Evolutionary conservation across 2,888 invertebrate genomes (phyloP), one percentile per base, ranked within the genome.

Genomic region (Sisyra nigra): DNA sequence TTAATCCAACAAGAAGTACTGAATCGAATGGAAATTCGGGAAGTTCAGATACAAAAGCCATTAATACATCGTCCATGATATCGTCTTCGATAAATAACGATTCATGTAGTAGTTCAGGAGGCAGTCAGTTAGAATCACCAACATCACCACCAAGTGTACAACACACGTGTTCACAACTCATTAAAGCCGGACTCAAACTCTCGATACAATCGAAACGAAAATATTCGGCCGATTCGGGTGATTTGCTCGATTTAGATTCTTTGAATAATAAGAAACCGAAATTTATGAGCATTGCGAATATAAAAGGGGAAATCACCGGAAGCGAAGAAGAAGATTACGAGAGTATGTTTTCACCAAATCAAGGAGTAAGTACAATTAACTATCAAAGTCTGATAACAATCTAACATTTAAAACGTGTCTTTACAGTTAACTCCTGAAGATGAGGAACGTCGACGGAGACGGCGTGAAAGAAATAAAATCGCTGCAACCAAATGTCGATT

Each of bases 401-500:
- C 31, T 19, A 38, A 31, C 42, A 48, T 46, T 44, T 30, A 44
- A 34, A 50, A 46, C 38, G 46, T 53, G 49, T 52, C 46, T 46
- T 63, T 64, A 1, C 64, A 86, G 85, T 65, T 91, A 50, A 91
- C 92, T 8, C 84, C 86, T 40, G 91, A 91, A 67, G 91, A 91
- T 57, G 91, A 91, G 65, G 91, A 89, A 57, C 72, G 91, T 30
- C 72, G 91, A 45, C 69, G 84, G 46, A 72, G 88, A 45, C 71
- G 92, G 55, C 76, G 92, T 54, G 92, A 92, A 63, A 71, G 91
- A 52, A 92, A 92, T 63, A 92, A 92, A 68, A 86, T 92, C 49
- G 92, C 92, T 41, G 92, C 92, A 46, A 92, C 92, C 9, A 92
- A 92, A 62, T 92, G 92, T 59, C 76, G 92, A 50, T 74, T 91